phyloP scores from a whole-genome alignment of 2,797 vertebrate genomes.

The Malurus splendens region DNA sequence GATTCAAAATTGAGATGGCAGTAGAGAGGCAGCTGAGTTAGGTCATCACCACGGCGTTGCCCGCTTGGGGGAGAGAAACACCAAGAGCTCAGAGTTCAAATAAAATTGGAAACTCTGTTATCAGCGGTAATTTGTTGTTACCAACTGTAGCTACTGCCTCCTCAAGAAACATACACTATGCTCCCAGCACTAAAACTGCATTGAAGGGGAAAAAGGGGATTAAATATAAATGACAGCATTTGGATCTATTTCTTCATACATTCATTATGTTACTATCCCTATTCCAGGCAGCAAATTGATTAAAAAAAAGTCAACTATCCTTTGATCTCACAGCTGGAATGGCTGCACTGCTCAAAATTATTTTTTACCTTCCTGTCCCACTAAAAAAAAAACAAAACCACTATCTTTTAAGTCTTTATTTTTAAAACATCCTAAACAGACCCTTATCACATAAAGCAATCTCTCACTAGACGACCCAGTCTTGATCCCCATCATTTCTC shows the following conservation, averaged over 20 bases:
- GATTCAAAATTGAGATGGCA: constrained; percentile 34
- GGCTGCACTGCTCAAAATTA: background rate
- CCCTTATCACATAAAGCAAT: background rate
- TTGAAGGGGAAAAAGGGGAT: background rate
- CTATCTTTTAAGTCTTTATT: background rate
- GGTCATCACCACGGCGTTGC: background rate
- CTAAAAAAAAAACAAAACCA: fast-evolving
- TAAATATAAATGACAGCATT: background rate
- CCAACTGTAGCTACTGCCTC: background rate
- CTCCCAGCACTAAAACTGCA: background rate
- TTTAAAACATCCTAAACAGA: background rate
- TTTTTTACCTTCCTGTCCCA: background rate
- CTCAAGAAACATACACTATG: background rate
- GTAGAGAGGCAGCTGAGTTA: background rate
- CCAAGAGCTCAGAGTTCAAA: background rate
- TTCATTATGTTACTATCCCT: background rate
- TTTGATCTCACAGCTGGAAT: background rate
- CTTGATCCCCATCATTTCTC: background rate
- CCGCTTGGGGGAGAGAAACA: background rate
- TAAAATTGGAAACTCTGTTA: background rate
- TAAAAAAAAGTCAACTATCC: background rate
- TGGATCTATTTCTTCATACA: background rate
- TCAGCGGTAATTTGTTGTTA: background rate
- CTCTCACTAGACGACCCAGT: background rate
- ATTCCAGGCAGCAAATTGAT: background rate